Percentiles rank a stretch among this genome's conserved stretches.
Conservation (phyloP, 2,113 vertebrate species). For the Neofelis nebulosa region DNA sequence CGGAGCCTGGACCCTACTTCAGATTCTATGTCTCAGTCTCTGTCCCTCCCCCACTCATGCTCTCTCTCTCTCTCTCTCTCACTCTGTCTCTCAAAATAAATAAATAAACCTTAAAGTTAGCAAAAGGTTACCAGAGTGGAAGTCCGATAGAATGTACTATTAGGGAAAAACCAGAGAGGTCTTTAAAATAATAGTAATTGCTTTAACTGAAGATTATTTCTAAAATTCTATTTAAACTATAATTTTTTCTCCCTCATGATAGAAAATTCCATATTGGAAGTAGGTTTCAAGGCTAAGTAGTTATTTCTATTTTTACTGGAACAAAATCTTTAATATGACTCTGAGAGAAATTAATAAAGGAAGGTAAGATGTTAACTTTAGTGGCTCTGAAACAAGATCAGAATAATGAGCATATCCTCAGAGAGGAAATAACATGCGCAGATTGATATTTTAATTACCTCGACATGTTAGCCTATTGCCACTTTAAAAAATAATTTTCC, state of each 20-base stretch:
- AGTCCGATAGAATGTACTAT: background rate
- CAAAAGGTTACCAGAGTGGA: background rate
- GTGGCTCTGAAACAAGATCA: slow-evolving; percentile 51
- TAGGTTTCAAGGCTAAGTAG: slow-evolving; percentile 49
- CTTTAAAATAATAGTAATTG: background rate
- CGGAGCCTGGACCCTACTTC: too few relatives aligned
- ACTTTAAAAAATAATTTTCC: slow-evolving; percentile 47
- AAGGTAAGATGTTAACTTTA: slow-evolving; percentile 50
- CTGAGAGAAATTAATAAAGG: slow-evolving; percentile 55
- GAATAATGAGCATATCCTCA: slow-evolving; percentile 26
- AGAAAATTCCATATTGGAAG: slow-evolving; percentile 41
- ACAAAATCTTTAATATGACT: slow-evolving; percentile 55
- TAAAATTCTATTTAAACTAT: slow-evolving; percentile 52
- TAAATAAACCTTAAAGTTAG: background rate
- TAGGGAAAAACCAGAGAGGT: background rate
- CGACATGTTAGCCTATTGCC: background rate
- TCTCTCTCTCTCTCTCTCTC: too few relatives aligned
- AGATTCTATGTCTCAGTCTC: too few relatives aligned
- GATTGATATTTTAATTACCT: slow-evolving; percentile 59
- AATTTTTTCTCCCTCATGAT: slow-evolving; percentile 5
- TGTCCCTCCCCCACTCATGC: too few relatives aligned
- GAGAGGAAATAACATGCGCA: slow-evolving; percentile 21
- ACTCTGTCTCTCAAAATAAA: too few relatives aligned
- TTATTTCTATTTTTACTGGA: slow-evolving; percentile 51
- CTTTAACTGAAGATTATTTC: slow-evolving; percentile 60